phyloP scores from a whole-genome alignment of 2,113 vertebrate genomes.

The Falco punctatus region DNA sequence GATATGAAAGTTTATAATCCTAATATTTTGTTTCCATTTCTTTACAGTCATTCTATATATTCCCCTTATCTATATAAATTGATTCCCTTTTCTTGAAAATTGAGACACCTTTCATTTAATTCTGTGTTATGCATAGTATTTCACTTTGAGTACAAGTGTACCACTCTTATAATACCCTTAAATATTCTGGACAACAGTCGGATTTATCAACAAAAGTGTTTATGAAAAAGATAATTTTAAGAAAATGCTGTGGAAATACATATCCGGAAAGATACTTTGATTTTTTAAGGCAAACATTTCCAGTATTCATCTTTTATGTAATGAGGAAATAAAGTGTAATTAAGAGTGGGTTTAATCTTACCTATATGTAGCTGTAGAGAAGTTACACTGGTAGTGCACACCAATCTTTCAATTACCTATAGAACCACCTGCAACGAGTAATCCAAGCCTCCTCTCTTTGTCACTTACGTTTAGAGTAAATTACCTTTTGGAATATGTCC shows the following conservation, averaged over 20 bases:
- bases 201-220: neutral
- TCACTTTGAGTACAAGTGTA: neutral
- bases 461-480: neutral
- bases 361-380: neutral
- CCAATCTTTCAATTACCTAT: neutral
- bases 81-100: neutral
- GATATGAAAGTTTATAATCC: neutral
- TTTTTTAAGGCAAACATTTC: neutral
- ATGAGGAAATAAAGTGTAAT: neutral
- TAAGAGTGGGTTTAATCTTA: neutral
- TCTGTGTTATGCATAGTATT: neutral
- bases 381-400: neutral
- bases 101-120: neutral
- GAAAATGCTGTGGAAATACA: neutral
- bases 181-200: neutral
- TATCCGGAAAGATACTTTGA: neutral
- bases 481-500: neutral
- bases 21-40: neutral
- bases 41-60: neutral
- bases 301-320: neutral
- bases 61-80: neutral
- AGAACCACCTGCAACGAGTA: neutral
- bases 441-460: neutral
- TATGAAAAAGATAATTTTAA: neutral
- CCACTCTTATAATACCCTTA: neutral